Conservation (phyloP, 2,888 invertebrate species). For the Apeira syringaria region DNA sequence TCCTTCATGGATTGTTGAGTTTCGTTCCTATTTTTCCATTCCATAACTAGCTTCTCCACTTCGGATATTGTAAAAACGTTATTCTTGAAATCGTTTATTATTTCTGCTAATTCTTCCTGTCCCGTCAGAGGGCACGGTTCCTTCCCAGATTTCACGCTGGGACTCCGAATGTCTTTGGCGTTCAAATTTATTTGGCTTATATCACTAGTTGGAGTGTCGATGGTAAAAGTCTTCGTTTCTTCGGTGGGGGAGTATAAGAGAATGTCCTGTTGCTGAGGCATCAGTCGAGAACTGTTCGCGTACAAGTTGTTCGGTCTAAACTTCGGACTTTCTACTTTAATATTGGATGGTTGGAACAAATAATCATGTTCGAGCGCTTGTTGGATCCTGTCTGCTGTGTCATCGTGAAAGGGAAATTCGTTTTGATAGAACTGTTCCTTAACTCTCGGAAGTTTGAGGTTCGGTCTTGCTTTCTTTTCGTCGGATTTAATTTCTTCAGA, state of each 20-base stretch:
- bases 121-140: slow-evolving; percentile 69
- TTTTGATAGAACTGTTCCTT: slow-evolving; percentile 79
- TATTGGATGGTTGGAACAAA: slow-evolving; percentile 85
- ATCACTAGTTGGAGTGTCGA: slow-evolving; percentile 78
- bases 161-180: slow-evolving; percentile 69
- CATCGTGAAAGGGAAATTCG: slow-evolving; percentile 62
- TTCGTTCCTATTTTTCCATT: slow-evolving; percentile 94
- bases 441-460: slow-evolving; percentile 64
- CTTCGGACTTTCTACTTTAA: slow-evolving; percentile 81
- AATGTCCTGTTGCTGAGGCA: slow-evolving; percentile 70
- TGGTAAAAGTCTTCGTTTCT: slow-evolving; percentile 71
- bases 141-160: slow-evolving; percentile 70
- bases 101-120: slow-evolving; percentile 92
- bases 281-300: slow-evolving; percentile 71
- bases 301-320: slow-evolving; percentile 76
- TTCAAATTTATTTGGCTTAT: slow-evolving; percentile 76
- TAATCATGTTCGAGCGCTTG: slow-evolving; percentile 83
- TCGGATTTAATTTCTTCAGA: slow-evolving; percentile 36
- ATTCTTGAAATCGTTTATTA: slow-evolving; percentile 94
- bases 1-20: slow-evolving; percentile 93
- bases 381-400: slow-evolving; percentile 65
- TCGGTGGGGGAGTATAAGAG: slow-evolving; percentile 79
- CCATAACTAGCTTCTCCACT: slow-evolving; percentile 92
- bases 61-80: slow-evolving; percentile 93
- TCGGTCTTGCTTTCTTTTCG: slow-evolving; percentile 68